phyloP scores from a whole-genome alignment of 2,113 vertebrate genomes.

The Rhinoderma darwinii region DNA sequence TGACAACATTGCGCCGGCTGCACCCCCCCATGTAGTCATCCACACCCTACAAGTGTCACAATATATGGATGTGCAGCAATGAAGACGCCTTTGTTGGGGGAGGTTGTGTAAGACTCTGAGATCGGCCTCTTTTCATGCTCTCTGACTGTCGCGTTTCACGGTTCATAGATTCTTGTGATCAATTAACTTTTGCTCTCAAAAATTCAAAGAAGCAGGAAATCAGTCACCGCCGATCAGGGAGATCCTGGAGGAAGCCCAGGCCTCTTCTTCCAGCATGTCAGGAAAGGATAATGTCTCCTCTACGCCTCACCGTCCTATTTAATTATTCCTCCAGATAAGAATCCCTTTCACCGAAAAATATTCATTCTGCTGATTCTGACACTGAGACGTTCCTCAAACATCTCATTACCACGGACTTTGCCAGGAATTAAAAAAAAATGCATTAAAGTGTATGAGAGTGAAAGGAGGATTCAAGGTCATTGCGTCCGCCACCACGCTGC shows the following conservation, averaged over 20 bases:
- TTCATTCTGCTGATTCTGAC: slow-evolving; percentile 47
- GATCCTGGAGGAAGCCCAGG: slow-evolving; percentile 37
- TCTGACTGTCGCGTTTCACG: slow-evolving; percentile 25
- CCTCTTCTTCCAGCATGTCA: slow-evolving; percentile 22
- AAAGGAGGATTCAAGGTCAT: slow-evolving; percentile 28
- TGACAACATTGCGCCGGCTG: not conserved
- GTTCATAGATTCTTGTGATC: slow-evolving; percentile 55
- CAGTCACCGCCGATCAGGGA: slow-evolving; percentile 24
- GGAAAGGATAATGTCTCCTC: slow-evolving; percentile 30
- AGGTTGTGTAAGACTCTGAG: not conserved
- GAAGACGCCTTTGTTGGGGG: slow-evolving; percentile 21
- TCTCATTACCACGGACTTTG: slow-evolving; percentile 40
- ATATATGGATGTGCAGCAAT: not conserved
- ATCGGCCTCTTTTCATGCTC: slow-evolving; percentile 34
- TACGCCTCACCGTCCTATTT: slow-evolving; percentile 28
- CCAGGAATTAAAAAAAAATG: slow-evolving; percentile 28
- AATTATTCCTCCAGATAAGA: slow-evolving; percentile 51
- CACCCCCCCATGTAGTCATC: not conserved
- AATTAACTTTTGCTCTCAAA: slow-evolving; percentile 57
- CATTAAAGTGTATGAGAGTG: slow-evolving; percentile 16
- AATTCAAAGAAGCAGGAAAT: slow-evolving; percentile 54
- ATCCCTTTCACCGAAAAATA: slow-evolving; percentile 46
- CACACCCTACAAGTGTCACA: slow-evolving; percentile 43
- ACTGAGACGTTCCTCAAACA: slow-evolving; percentile 26
- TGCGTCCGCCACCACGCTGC: not conserved